These are phyloP conservation scores for Heliconius aoede DNA, from an alignment of 2,888 invertebrate species.

Conservation along the genomic window DNA sequence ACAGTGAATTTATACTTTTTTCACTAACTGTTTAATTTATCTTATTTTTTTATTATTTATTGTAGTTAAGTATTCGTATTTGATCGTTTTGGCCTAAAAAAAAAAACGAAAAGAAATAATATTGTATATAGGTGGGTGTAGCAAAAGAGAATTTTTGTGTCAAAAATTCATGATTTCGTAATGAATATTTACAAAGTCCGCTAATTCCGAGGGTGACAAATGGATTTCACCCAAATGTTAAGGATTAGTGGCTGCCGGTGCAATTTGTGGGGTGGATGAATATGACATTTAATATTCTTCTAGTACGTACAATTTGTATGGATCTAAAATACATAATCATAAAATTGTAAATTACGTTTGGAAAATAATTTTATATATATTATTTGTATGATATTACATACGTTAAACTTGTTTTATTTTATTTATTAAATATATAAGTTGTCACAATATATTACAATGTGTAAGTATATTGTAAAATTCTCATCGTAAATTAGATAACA, in stretches of 20 bases:
- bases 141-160: neutral
- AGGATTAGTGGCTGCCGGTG: constrained; percentile 60
- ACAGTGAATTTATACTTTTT: no score
- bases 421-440: neutral
- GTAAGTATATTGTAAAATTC: no score
- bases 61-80: neutral
- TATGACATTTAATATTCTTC: constrained; percentile 59
- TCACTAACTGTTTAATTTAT: neutral
- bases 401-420: neutral
- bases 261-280: constrained; percentile 62
- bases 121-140: neutral
- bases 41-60: neutral
- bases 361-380: neutral
- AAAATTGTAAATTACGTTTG: constrained; percentile 8
- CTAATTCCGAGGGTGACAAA: constrained; percentile 50
- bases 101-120: neutral
- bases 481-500: no score
- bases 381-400: neutral
- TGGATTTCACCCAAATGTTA: constrained; percentile 56
- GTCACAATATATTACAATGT: neutral
- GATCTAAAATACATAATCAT: constrained; percentile 43
- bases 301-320: constrained; percentile 54
- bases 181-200: constrained; percentile 45
- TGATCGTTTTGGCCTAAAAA: neutral
- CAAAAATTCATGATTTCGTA: constrained; percentile 42